Base-by-base conservation (phyloP, 1,140 invertebrate genomes). In the Lethrus apterus region DNA sequence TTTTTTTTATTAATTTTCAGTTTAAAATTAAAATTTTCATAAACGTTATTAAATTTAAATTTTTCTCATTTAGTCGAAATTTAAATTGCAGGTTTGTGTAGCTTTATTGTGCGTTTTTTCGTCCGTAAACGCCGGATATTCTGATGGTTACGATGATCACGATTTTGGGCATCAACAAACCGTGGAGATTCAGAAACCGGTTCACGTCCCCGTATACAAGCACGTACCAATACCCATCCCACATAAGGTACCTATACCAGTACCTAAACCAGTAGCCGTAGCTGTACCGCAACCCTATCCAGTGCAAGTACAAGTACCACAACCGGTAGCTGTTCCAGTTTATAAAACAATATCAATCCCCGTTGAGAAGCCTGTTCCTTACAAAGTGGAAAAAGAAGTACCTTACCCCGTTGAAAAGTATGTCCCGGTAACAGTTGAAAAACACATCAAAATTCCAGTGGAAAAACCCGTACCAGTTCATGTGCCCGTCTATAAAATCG, bases 391-490 rank as follows among this genome's bases (percentile, higher is more conserved):
- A 52, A 85, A 84, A 54, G 79, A 82, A 56, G 71, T 84, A 10
- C 77, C 78, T 1, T 77, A 84, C 5, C 81, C 79, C 8, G 74
- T 84, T 20, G 80, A 82, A 30, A 81, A 81, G 51, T 81, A 81
- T 1, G 83, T 83, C 48, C 81, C 82, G 5, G 78, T 84, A 10
- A 82, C 83, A 55, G 75, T 84, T 1, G 77, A 85, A 53, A 85
- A 84, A 53, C 80, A 83, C 56, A 71, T 84, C 9, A 77, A 78
- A 1, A 77, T 84, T 5, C 81, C 79, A 7, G 74, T 84, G 17
- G 80, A 82, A 30, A 81, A 81, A 51, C 82, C 81, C 1, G 84
- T 83, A 50, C 81, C 82, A 7, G 78, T 84, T 10, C 82, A 84
- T 56, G 74, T 84, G 33, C 82, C 83, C 10, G 73, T 85, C 18